Conservation (phyloP, 1,140 invertebrate species). For the Wiebesia pumilae region DNA sequence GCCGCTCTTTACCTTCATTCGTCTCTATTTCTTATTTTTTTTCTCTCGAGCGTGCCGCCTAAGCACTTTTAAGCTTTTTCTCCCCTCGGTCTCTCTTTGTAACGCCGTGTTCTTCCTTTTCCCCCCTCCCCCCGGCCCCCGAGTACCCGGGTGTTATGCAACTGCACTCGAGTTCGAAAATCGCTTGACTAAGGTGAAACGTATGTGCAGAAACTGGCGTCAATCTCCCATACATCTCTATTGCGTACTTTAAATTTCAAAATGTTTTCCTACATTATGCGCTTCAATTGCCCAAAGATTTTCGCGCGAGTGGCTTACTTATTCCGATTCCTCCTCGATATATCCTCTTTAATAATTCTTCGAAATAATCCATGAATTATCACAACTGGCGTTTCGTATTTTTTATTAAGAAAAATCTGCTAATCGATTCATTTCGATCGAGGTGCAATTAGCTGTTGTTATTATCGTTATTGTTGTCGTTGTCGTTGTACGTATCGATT, state of each 20-base stretch:
- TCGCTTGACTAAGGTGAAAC: slow-evolving; percentile 21
- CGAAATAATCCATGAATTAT: not conserved
- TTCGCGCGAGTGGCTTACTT: not conserved
- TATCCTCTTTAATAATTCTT: not conserved
- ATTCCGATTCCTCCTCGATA: not conserved
- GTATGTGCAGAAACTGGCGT: not conserved
- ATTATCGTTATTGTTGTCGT: too few species aligned
- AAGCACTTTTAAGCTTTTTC: slow-evolving; percentile 45
- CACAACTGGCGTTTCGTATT: not conserved
- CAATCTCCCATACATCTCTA: not conserved
- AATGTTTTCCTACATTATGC: not conserved
- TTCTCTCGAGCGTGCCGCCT: slow-evolving; percentile 19
- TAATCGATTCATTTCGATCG: not conserved
- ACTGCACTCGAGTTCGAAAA: slow-evolving; percentile 28
- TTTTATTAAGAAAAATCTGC: not conserved
- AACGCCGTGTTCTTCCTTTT: not conserved
- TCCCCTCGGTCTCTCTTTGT: slow-evolving; percentile 13
- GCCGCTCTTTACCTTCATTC: not conserved
- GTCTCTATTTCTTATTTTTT: slow-evolving; percentile 23
- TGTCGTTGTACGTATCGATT: too few species aligned
- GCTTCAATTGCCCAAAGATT: not conserved
- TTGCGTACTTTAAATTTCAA: not conserved
- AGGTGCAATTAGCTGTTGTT: too few species aligned
- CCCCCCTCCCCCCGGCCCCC: too few species aligned
- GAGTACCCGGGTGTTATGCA: not conserved